phyloP scores from a whole-genome alignment of 2,797 vertebrate species.

The Petrocephalus schoutedeni region DNA sequence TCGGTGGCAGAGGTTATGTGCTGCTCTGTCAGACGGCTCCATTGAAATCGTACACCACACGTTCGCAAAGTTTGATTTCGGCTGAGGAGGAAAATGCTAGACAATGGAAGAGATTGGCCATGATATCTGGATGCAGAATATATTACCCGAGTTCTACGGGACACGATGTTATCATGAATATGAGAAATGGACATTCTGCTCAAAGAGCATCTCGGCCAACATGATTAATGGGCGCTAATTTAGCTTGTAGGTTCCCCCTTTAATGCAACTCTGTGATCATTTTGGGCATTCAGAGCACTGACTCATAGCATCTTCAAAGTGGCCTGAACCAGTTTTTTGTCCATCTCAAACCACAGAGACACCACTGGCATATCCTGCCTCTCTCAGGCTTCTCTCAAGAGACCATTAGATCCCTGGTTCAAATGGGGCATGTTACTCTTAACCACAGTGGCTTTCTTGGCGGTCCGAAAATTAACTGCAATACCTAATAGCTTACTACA shows the following conservation, averaged over 20 bases:
- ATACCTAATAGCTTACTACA: background rate
- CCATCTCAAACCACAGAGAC: background rate
- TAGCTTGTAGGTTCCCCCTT: background rate
- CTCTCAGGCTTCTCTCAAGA: background rate
- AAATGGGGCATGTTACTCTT: background rate
- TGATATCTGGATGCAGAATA: background rate
- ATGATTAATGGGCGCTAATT: background rate
- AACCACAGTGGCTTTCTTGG: background rate
- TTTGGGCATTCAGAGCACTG: background rate
- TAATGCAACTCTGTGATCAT: background rate
- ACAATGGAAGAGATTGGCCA: background rate
- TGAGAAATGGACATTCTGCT: background rate
- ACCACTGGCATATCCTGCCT: background rate
- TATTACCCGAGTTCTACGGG: background rate
- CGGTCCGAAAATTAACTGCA: background rate
- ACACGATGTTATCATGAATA: background rate
- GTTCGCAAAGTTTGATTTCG: background rate
- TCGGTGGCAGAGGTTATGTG: background rate
- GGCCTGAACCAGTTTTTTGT: background rate
- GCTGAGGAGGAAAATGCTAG: background rate
- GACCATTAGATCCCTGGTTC: background rate
- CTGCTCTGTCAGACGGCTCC: background rate
- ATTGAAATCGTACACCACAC: background rate
- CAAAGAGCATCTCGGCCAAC: background rate
- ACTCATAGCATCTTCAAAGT: background rate